Percentiles rank a stretch among this genome's conserved stretches.
Conservation (phyloP, 2,797 vertebrate species). For the Characodon lateralis region DNA sequence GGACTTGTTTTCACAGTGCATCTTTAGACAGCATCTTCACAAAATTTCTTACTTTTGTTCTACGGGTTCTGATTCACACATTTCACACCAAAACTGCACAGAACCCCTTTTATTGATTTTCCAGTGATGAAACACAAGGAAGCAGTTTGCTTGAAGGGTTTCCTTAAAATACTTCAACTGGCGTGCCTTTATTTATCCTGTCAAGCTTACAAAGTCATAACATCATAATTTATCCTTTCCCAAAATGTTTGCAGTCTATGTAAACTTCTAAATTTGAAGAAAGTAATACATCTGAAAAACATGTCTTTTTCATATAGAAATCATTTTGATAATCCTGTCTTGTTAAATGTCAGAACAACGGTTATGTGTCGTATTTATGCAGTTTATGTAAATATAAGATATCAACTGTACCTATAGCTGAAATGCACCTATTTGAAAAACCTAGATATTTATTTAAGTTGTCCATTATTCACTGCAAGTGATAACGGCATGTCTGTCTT, state of each 20-base stretch:
- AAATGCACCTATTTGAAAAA: neutral
- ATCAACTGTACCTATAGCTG: neutral
- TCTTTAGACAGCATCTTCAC: neutral
- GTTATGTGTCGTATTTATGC: neutral
- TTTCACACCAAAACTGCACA: neutral
- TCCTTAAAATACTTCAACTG: neutral
- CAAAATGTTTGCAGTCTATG: neutral
- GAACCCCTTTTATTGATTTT: neutral
- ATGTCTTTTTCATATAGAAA: neutral
- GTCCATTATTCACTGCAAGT: slow-evolving; percentile 1
- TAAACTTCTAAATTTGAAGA: too few species aligned
- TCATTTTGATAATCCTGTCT: neutral
- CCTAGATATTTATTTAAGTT: neutral
- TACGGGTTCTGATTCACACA: neutral
- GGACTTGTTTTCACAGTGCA: neutral
- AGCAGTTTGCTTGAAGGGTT: neutral
- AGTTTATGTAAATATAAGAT: neutral
- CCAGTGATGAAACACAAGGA: neutral
- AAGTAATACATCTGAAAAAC: neutral
- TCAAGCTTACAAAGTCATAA: neutral
- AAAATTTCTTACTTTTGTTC: neutral
- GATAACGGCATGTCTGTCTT: neutral
- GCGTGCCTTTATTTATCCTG: neutral
- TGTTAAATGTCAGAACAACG: neutral
- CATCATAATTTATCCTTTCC: neutral